These are phyloP conservation scores for Hesperophylax magnus DNA, from an alignment of 1,140 invertebrate species.

Conservation along the genomic window DNA sequence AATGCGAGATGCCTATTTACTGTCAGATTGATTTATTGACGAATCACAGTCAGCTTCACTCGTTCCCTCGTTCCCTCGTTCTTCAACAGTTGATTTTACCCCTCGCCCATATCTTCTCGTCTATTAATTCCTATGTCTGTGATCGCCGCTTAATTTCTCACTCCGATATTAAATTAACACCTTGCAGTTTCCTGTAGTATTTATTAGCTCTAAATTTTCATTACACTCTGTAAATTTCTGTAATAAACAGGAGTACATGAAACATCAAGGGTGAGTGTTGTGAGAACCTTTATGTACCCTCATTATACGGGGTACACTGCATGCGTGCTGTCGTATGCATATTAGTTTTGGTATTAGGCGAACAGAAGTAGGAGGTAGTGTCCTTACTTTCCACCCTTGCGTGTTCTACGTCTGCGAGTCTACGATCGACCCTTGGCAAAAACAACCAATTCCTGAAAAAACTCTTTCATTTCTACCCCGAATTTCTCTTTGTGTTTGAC, in stretches of 20 bases:
- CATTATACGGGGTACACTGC: constrained; percentile 1
- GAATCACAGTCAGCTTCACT: too few species aligned
- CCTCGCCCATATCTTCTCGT: too few species aligned
- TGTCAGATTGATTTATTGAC: too few species aligned
- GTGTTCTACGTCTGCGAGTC: not conserved
- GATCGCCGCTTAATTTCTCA: not conserved
- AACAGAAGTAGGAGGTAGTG: constrained; percentile 45
- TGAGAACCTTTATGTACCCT: not conserved
- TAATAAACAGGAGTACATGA: constrained; percentile 51
- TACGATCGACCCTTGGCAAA: not conserved
- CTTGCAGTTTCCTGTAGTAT: not conserved
- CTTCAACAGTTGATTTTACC: too few species aligned
- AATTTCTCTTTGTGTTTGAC: not conserved
- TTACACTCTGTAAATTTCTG: constrained; percentile 26
- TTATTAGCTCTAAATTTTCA: not conserved
- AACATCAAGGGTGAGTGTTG: constrained; percentile 28
- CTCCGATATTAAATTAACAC: not conserved
- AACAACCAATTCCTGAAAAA: not conserved
- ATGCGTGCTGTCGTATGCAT: constrained; percentile 55
- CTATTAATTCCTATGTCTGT: too few species aligned
- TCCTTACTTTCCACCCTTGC: constrained; percentile 18
- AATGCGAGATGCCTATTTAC: too few species aligned
- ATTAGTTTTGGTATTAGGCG: constrained; percentile 36
- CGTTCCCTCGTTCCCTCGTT: too few species aligned
- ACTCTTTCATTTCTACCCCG: not conserved